Evolutionary conservation across 2,888 invertebrate genomes (phyloP).

Genomic region (Spodoptera exigua): DNA sequence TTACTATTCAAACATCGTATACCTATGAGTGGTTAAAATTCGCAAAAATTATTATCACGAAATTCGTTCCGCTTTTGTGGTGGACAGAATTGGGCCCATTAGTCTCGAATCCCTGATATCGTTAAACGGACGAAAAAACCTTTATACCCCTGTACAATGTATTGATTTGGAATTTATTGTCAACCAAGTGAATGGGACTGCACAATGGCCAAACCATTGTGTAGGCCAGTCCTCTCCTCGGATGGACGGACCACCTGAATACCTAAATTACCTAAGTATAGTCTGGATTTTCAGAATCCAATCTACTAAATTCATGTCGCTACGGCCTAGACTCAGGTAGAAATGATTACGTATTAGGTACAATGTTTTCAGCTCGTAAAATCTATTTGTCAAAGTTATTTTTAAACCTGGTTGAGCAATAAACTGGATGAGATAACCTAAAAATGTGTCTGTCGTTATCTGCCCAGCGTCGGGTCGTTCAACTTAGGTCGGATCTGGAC

Average conservation of each 20-base stretch:
- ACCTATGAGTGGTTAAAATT: slow-evolving; percentile 3
- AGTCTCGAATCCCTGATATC: slow-evolving; percentile 39
- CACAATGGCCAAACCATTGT: slow-evolving; percentile 35
- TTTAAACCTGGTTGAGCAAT: too few species aligned
- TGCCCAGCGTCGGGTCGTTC: too few species aligned
- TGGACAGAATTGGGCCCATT: slow-evolving; percentile 48
- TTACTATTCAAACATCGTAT: neutral
- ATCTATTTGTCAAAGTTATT: too few species aligned
- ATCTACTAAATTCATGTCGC: slow-evolving; percentile 7
- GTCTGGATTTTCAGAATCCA: slow-evolving; percentile 21
- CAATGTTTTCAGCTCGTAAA: too few species aligned
- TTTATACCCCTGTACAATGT: slow-evolving; percentile 45
- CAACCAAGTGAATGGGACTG: slow-evolving; percentile 32
- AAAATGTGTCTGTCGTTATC: too few species aligned
- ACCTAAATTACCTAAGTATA: slow-evolving; percentile 16
- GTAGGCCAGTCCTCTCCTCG: slow-evolving; percentile 18
- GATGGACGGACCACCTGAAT: slow-evolving; percentile 37
- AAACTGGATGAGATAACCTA: too few species aligned
- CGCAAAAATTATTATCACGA: slow-evolving; percentile 24
- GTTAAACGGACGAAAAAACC: slow-evolving; percentile 54
- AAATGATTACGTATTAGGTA: neutral
- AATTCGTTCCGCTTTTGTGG: slow-evolving; percentile 42
- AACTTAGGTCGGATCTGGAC: too few species aligned
- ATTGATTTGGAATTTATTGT: slow-evolving; percentile 59
- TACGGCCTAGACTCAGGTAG: neutral